phyloP scores from a whole-genome alignment of 2,113 vertebrate species.

The Diglossa brunneiventris region DNA sequence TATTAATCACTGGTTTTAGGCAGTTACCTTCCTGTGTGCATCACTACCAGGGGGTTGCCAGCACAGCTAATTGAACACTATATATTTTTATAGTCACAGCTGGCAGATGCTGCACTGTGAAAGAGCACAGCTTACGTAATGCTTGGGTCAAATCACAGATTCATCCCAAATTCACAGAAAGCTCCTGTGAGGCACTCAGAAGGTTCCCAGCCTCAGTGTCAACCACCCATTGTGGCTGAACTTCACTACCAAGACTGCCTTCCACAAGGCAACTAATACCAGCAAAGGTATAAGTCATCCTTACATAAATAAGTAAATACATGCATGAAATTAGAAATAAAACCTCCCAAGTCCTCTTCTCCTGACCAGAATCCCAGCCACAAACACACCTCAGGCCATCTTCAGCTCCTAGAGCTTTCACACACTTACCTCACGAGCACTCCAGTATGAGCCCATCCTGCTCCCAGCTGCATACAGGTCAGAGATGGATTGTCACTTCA shows the following conservation, averaged over 20 bases:
- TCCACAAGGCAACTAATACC: background rate
- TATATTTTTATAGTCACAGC: rapidly evolving
- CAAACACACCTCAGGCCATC: background rate
- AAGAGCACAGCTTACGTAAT: background rate
- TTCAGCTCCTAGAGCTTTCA: background rate
- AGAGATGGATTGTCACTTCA: background rate
- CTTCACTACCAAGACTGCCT: background rate
- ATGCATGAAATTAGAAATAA: background rate
- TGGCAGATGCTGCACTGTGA: background rate
- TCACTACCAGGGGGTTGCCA: background rate
- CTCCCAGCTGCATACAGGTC: background rate
- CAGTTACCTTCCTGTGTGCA: background rate
- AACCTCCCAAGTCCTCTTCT: background rate
- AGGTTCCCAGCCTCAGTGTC: background rate
- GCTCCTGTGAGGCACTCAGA: background rate
- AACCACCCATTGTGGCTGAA: background rate
- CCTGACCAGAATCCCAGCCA: background rate
- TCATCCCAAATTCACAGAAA: background rate
- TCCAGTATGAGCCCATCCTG: conserved; percentile 50
- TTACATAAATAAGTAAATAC: background rate
- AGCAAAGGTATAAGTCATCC: background rate
- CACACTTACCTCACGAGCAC: background rate
- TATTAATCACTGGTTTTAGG: background rate
- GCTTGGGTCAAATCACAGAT: background rate
- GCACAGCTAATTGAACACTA: background rate